Evolutionary conservation across 92 coral and sea anemone species (phyloP), one percentile per base, ranked within the genome.

Genomic region (Paramuricea clavata): DNA sequence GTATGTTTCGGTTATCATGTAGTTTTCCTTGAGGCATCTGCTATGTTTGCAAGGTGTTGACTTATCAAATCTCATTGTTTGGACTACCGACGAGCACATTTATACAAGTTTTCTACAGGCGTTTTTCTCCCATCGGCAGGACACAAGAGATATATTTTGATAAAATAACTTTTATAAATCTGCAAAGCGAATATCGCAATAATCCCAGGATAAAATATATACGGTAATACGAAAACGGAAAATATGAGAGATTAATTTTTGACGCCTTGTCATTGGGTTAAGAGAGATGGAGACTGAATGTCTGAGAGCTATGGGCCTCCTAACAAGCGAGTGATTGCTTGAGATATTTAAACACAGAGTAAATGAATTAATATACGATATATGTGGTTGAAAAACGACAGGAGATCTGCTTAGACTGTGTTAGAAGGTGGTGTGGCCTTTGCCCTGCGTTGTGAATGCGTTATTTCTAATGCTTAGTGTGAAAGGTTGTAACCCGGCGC

Each of bases 391-490:
- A 65, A 79, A 79, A 79, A 31, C 84, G 72, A 34, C 84, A 79
- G 71, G 84, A 79, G 25, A 79, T 61, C 84, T 59, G 84, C 73
- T 79, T 79, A 79, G 54, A 79, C 82, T 76, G 59, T 76, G 82
- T 25, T 50, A 76, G 59, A 79, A 79, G 84, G 57, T 54, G 73
- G 47, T 60, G 34, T 59, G 72, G 72, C 71, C 72, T 61, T 79
- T 79, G 84, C 28, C 73, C 84, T 61, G 21, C 57, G 41, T 54
- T 12, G 30, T 57, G 31, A 79, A 79, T 57, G 71, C 73, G 73
- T 59, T 83, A 94, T 90, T 90, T 95, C 93, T 92, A 88, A 91
- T 92, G 92, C 98, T 89, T 94, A 92, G 94, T 84, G 98, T 75
- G 95, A 49, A 74, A 81, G 89, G 78, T 74, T 54, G 62, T 19